Conservation (phyloP, 2,888 invertebrate species). For the Opisthograptis luteolata region DNA sequence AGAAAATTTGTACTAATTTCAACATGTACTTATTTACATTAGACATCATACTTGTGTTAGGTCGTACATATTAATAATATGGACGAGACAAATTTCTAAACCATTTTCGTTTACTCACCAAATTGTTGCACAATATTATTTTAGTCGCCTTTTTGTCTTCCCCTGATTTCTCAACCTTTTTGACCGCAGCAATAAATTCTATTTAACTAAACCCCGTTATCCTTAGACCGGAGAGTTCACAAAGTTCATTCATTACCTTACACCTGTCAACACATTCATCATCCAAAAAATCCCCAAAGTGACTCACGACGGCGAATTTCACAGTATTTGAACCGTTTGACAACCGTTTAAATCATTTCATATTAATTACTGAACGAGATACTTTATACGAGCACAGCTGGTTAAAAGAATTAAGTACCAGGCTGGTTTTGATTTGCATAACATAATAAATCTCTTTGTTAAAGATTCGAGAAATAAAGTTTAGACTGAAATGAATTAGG, state of each 20-base stretch:
- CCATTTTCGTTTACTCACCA: too few species aligned
- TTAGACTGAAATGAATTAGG: conserved; percentile 6
- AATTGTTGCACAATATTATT: too few species aligned
- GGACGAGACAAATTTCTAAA: too few species aligned
- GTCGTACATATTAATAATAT: too few species aligned
- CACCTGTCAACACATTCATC: conserved; percentile 9
- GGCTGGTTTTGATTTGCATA: conserved; percentile 25
- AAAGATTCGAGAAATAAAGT: conserved; percentile 7
- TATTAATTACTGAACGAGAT: conserved; percentile 22
- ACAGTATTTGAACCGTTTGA: conserved; percentile 21
- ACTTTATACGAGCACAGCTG: conserved; percentile 22
- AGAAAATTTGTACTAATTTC: too few species aligned
- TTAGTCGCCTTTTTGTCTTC: too few species aligned
- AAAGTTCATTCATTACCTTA: conserved; percentile 12
- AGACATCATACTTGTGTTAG: too few species aligned
- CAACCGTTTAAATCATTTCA: conserved; percentile 25
- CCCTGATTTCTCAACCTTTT: neutral
- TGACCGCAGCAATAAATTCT: neutral
- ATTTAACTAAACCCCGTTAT: conserved; percentile 3
- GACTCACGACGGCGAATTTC: conserved; percentile 18
- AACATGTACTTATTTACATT: too few species aligned
- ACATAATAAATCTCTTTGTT: conserved; percentile 21
- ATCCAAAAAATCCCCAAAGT: conserved; percentile 13
- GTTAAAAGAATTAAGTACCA: conserved; percentile 16
- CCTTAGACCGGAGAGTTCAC: conserved; percentile 4